These are phyloP conservation scores for Caerostris darwini DNA, from an alignment of 1,140 invertebrate species.

Conservation along the genomic window DNA sequence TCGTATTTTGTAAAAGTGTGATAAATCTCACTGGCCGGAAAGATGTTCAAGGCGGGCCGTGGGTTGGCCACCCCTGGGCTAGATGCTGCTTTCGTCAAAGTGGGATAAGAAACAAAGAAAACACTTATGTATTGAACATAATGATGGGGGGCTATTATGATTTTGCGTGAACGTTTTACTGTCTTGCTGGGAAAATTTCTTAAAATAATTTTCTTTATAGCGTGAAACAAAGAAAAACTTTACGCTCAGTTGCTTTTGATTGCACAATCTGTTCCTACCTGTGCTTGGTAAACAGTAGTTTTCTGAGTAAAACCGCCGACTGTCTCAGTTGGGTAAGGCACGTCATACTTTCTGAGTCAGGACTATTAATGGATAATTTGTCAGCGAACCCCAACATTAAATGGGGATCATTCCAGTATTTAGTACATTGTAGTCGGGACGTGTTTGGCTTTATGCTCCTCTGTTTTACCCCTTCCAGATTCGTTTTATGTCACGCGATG, in stretches of 20 bases:
- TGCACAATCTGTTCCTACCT: background rate
- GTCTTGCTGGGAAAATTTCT: background rate
- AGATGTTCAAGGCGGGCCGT: too few relatives aligned
- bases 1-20: too few relatives aligned
- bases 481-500: background rate
- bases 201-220: background rate
- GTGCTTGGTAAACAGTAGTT: background rate
- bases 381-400: background rate
- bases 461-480: background rate
- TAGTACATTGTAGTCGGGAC: background rate
- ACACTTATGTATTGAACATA: background rate
- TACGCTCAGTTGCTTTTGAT: background rate
- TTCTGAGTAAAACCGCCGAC: background rate
- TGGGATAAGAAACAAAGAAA: background rate
- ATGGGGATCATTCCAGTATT: background rate
- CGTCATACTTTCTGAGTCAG: conserved; percentile 24
- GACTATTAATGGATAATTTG: background rate
- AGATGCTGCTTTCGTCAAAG: background rate
- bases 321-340: background rate
- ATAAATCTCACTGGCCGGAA: too few relatives aligned
- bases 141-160: background rate
- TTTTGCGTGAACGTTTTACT: background rate
- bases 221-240: background rate
- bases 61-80: too few relatives aligned
- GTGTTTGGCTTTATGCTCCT: background rate